Percentiles rank a stretch among this genome's conserved stretches.
These are phyloP conservation scores for Micromussa lordhowensis DNA, from an alignment of 92 coral and sea anemone genomes.

Conservation along the genomic window DNA sequence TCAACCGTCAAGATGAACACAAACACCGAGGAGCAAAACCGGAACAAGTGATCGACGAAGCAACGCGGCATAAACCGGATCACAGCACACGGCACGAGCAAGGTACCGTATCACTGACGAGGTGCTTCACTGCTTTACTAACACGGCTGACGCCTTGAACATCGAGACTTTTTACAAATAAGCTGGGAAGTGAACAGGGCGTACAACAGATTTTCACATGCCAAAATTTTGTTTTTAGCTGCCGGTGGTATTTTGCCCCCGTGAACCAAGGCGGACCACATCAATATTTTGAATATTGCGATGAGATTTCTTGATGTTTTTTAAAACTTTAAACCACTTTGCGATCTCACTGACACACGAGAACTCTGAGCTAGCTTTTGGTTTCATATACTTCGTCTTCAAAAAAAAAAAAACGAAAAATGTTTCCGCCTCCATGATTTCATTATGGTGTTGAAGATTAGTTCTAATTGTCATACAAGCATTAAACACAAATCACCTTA, in stretches of 20 bases:
- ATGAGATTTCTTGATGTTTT: not conserved
- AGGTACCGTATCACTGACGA: slow-evolving; percentile 26
- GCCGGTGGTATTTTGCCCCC: slow-evolving; percentile 44
- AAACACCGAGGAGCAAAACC: slow-evolving; percentile 36
- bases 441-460: slow-evolving; percentile 47
- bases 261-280: slow-evolving; percentile 43
- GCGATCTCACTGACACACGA: slow-evolving; percentile 9
- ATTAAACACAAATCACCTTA: slow-evolving; percentile 84
- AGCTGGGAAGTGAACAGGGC: slow-evolving; percentile 39
- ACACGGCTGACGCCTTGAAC: not conserved
- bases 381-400: not conserved
- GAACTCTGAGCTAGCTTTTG: not conserved
- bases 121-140: not conserved
- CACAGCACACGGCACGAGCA: slow-evolving; percentile 12
- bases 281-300: slow-evolving; percentile 43
- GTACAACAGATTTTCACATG: slow-evolving; percentile 17
- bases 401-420: not conserved
- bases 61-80: slow-evolving; percentile 19
- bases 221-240: slow-evolving; percentile 27
- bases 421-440: slow-evolving; percentile 18
- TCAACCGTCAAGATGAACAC: slow-evolving; percentile 55
- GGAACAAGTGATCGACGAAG: slow-evolving; percentile 20
- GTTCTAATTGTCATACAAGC: slow-evolving; percentile 69
- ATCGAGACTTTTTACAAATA: not conserved
- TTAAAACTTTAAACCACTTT: slow-evolving; percentile 8